Base-by-base conservation (phyloP, 2,888 invertebrate species). In the Willowsia nigromaculata region DNA sequence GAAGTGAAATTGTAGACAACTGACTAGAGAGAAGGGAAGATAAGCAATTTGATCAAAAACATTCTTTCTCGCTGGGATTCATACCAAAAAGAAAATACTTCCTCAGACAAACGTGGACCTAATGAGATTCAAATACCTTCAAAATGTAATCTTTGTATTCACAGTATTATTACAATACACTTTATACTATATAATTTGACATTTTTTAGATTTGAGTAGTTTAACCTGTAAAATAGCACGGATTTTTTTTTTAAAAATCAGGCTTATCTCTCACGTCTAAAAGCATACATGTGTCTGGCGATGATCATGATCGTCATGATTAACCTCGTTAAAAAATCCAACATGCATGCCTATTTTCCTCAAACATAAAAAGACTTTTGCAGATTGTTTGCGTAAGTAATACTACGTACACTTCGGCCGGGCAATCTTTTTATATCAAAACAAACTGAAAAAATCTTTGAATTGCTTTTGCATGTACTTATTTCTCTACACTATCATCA, bases 321-420 rank as follows among this genome's bases (percentile, higher is more conserved):
- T 62, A 83, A 83, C 82, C 81, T 81, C 43, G 81, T 81, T 81
- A 83, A 81, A 65, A 81, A 83, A 82, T n/a, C 30, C 15, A 74
- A 47, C 47, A 74, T 50, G 74, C 25, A 33, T 40, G n/a, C 1
- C n/a, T 59, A 80, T 56, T 56, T 9, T 56, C 11, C 33, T 37
- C 33, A 37, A 37, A 74, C 74, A 47, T 18, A 74, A 15, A 27
- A 27, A 47, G 18, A n/a, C 6, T 74, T 74, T 47, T 74, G 25
- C 18, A 37, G 18, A 68, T 71, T 68, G 25, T 25, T 59, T 68
- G 37, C 4, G 2, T 68, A 59, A 59, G 37, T 68, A 30, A 62
- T 27, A 65, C 65, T 65, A n/a, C 59, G 30, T 62, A 15, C 37
- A 68, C 37, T 11, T n/a, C 37, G 65, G 18, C 18, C 9, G 37